Conservation (phyloP, 1,140 invertebrate species). For the Drosophila ambigua region DNA sequence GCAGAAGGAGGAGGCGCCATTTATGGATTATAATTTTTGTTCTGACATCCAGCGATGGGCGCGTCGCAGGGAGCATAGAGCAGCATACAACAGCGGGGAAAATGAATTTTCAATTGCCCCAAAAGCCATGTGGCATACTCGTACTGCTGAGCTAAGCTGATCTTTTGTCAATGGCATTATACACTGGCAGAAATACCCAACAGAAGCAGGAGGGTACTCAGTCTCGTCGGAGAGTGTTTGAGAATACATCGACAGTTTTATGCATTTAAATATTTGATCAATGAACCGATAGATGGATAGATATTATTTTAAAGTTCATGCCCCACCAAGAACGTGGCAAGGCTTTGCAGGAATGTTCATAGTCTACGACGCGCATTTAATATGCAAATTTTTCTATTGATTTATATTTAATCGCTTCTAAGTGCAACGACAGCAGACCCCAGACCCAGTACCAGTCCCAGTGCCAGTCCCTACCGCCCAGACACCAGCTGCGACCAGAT, state of each 20-base stretch:
- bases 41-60: conserved; percentile 77
- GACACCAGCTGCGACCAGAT: conserved; percentile 33
- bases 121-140: conserved; percentile 42
- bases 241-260: no score
- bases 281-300: no score
- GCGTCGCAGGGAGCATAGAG: conserved; percentile 32
- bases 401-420: conserved; percentile 83
- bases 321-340: conserved; percentile 1
- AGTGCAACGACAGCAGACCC: conserved; percentile 47
- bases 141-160: no score
- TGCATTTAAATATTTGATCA: no score
- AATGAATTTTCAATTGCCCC: conserved; percentile 38
- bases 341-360: neutral
- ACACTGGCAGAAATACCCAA: no score
- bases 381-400: conserved; percentile 82
- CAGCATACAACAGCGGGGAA: conserved; percentile 11
- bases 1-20: conserved; percentile 14
- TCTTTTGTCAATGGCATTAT: no score
- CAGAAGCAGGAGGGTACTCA: no score
- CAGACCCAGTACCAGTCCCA: neutral
- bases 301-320: conserved; percentile 6
- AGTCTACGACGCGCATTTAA: conserved; percentile 37
- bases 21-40: conserved; percentile 80
- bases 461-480: neutral
- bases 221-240: no score